phyloP scores from a whole-genome alignment of 2,888 invertebrate genomes.

The Perdita meconis region DNA sequence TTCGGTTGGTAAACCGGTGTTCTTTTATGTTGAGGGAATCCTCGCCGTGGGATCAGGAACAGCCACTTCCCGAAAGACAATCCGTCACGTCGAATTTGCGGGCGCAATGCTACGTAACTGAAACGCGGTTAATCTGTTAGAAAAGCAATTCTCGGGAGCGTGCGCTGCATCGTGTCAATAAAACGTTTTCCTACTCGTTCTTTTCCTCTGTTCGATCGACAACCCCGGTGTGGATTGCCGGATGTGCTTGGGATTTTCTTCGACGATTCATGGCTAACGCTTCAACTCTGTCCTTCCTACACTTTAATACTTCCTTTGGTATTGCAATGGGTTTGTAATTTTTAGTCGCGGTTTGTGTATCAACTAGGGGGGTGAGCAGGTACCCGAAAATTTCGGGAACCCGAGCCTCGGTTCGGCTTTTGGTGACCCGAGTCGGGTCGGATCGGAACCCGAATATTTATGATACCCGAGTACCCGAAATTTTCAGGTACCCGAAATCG shows the following conservation, averaged over 20 bases:
- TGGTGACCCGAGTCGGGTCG: no score
- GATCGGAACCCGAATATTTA: no score
- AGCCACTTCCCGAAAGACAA: constrained; percentile 64
- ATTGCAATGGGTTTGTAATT: not conserved
- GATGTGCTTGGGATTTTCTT: constrained; percentile 26
- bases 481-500: no score
- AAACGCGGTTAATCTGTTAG: constrained; percentile 61
- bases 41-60: constrained; percentile 43
- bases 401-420: no score
- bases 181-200: constrained; percentile 29
- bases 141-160: constrained; percentile 50
- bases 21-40: constrained; percentile 44
- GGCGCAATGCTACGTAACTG: constrained; percentile 36
- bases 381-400: no score
- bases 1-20: constrained; percentile 25
- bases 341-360: not conserved
- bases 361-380: no score
- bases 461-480: no score
- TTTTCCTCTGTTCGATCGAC: constrained; percentile 13
- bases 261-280: constrained; percentile 23
- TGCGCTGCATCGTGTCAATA: constrained; percentile 39
- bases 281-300: not conserved
- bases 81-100: constrained; percentile 57
- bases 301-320: not conserved
- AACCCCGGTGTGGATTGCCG: constrained; percentile 16